Percentiles rank a stretch among this genome's conserved stretches.
Conservation (phyloP, 2,113 vertebrate species). For the Urocitellus parryii region DNA sequence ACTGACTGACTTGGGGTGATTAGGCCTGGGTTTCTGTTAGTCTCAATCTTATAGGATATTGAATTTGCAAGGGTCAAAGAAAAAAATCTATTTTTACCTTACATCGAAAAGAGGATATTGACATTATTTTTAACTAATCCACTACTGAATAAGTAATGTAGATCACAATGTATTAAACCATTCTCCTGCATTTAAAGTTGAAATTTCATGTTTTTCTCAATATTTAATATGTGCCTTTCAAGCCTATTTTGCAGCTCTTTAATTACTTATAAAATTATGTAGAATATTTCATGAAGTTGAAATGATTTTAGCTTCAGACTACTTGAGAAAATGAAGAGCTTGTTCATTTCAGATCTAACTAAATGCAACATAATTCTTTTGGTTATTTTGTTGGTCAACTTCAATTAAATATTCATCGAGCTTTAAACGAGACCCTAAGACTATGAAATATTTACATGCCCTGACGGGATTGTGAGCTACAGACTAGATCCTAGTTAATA, state of each 20-base stretch:
- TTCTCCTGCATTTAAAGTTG: conserved; percentile 62
- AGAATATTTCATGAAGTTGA: conserved; percentile 78
- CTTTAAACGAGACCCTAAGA: conserved; percentile 56
- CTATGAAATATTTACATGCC: conserved; percentile 75
- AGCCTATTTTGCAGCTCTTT: conserved; percentile 75
- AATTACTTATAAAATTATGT: conserved; percentile 71
- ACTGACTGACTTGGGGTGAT: conserved; percentile 7
- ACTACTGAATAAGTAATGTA: conserved; percentile 62
- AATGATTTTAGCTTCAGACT: conserved; percentile 78
- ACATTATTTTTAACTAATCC: conserved; percentile 34
- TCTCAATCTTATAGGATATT: conserved; percentile 39
- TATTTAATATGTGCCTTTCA: conserved; percentile 62
- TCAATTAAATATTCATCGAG: conserved; percentile 78
- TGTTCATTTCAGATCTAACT: conserved; percentile 77
- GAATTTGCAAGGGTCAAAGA: conserved; percentile 58
- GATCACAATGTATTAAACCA: conserved; percentile 50
- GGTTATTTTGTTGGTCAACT: conserved; percentile 80
- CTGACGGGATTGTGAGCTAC: conserved; percentile 67
- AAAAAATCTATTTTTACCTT: conserved; percentile 57
- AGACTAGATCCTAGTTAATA: conserved; percentile 72
- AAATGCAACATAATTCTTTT: conserved; percentile 75
- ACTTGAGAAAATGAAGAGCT: conserved; percentile 76
- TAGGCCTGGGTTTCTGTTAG: conserved; percentile 49
- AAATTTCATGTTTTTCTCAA: conserved; percentile 71
- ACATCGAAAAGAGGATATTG: conserved; percentile 47